A percentile compares a stretch with the other conserved stretches of the same genome.
Conservation (phyloP, 1,140 invertebrate species). For the Oryzaephilus surinamensis region DNA sequence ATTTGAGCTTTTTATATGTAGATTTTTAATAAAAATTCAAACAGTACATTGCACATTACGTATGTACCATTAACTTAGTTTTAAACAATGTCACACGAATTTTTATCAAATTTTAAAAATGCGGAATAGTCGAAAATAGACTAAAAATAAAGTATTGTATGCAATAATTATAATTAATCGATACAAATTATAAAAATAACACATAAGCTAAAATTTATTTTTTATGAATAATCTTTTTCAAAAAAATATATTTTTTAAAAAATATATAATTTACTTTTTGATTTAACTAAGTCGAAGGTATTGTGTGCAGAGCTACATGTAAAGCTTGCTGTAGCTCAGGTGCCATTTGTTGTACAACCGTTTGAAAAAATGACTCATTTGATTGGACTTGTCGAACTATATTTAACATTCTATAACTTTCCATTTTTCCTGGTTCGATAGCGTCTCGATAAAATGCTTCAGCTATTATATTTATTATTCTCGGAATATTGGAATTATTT, state of each 20-base stretch:
- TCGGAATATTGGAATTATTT: slow-evolving; percentile 81
- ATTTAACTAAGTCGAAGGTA: slow-evolving; percentile 13
- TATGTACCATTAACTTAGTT: too few relatives aligned
- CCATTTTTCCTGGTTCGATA: slow-evolving; percentile 54
- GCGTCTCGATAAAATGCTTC: slow-evolving; percentile 79
- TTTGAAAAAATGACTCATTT: slow-evolving; percentile 74
- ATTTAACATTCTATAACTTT: slow-evolving; percentile 55
- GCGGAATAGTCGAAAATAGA: too few relatives aligned
- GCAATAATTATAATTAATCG: too few relatives aligned
- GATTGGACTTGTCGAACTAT: slow-evolving; percentile 70
- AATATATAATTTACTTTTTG: neutral
- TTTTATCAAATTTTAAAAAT: too few relatives aligned
- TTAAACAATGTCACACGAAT: too few relatives aligned
- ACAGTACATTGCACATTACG: too few relatives aligned
- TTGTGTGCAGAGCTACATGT: slow-evolving; percentile 49
- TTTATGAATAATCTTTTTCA: too few relatives aligned
- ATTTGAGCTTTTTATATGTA: too few relatives aligned
- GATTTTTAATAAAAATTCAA: too few relatives aligned
- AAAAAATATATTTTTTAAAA: too few relatives aligned
- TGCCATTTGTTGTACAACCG: slow-evolving; percentile 61
- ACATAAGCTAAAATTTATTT: slow-evolving; percentile 6
- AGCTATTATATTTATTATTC: slow-evolving; percentile 78
- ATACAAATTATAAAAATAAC: too few relatives aligned
- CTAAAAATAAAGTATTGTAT: too few relatives aligned
- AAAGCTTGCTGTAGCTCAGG: slow-evolving; percentile 74